Conservation (phyloP, 35 echinoderm and acorn worm species). For the Anneissia japonica region DNA sequence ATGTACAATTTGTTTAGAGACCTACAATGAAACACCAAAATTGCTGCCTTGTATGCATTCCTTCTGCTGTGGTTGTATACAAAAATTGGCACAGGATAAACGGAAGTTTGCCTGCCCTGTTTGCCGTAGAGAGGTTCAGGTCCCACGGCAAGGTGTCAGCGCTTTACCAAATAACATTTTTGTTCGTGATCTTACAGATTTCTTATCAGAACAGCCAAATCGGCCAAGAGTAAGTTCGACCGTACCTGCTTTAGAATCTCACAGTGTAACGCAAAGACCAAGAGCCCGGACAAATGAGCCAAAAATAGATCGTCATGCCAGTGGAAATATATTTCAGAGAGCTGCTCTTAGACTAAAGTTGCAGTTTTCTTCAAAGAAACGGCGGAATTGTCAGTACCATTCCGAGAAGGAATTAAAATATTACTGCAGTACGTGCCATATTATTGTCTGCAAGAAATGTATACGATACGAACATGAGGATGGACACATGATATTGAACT, state of each 20-base stretch:
- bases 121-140: slow-evolving; percentile 5
- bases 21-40: slow-evolving; percentile 11
- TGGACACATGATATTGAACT: neutral
- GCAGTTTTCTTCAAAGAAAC: slow-evolving; percentile 6
- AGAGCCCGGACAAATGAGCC: neutral
- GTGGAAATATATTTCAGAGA: slow-evolving; percentile 6
- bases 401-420: slow-evolving; percentile 11
- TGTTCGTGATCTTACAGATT: slow-evolving; percentile 5
- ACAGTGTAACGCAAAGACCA: neutral
- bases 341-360: neutral
- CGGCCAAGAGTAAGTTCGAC: neutral
- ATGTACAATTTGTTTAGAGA: slow-evolving; percentile 17
- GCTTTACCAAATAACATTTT: slow-evolving; percentile 20
- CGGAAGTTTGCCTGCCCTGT: slow-evolving; percentile 3
- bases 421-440: slow-evolving; percentile 4
- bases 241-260: neutral
- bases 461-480: neutral
- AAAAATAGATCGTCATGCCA: slow-evolving; percentile 2
- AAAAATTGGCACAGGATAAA: neutral
- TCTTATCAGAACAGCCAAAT: neutral
- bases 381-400: slow-evolving; percentile 4
- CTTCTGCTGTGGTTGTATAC: neutral
- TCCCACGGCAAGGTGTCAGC: slow-evolving; percentile 2
- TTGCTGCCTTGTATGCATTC: slow-evolving; percentile 11
- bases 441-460: slow-evolving; percentile 16